phyloP scores from a whole-genome alignment of 2,888 invertebrate genomes.

The Platerodrilus igneus region DNA sequence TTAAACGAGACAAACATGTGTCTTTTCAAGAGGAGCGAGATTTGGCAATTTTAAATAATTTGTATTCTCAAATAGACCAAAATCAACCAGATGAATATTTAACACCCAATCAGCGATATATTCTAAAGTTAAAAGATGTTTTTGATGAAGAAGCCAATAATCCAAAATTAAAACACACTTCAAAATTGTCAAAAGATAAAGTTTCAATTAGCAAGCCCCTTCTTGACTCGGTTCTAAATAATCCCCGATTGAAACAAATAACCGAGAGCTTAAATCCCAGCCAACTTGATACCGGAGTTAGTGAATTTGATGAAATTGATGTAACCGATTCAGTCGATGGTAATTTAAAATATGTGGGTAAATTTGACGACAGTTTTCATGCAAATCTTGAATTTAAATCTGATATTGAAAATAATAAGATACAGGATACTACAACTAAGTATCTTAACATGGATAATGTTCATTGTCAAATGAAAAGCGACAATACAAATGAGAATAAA shows the following conservation, averaged over 20 bases:
- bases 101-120: slow-evolving; percentile 37
- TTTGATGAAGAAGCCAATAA: slow-evolving; percentile 34
- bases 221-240: slow-evolving; percentile 38
- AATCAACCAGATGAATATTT: slow-evolving; percentile 37
- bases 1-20: slow-evolving; percentile 23
- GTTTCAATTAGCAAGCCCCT: slow-evolving; percentile 44
- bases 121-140: slow-evolving; percentile 38
- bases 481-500: not conserved
- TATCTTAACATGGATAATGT: slow-evolving; percentile 35
- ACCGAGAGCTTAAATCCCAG: slow-evolving; percentile 35
- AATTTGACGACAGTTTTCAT: slow-evolving; percentile 19
- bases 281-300: slow-evolving; percentile 30
- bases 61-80: slow-evolving; percentile 40
- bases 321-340: slow-evolving; percentile 1
- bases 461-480: slow-evolving; percentile 9
- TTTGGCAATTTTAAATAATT: slow-evolving; percentile 34
- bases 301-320: slow-evolving; percentile 4
- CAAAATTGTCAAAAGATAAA: slow-evolving; percentile 38
- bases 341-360: slow-evolving; percentile 2
- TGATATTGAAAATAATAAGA: slow-evolving; percentile 18
- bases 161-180: slow-evolving; percentile 34
- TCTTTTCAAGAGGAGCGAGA: slow-evolving; percentile 39
- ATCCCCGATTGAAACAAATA: slow-evolving; percentile 40
- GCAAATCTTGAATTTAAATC: slow-evolving; percentile 19
- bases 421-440: slow-evolving; percentile 23